Base-by-base conservation (phyloP, 2,797 vertebrate species). In the Diglossa cyanea region DNA sequence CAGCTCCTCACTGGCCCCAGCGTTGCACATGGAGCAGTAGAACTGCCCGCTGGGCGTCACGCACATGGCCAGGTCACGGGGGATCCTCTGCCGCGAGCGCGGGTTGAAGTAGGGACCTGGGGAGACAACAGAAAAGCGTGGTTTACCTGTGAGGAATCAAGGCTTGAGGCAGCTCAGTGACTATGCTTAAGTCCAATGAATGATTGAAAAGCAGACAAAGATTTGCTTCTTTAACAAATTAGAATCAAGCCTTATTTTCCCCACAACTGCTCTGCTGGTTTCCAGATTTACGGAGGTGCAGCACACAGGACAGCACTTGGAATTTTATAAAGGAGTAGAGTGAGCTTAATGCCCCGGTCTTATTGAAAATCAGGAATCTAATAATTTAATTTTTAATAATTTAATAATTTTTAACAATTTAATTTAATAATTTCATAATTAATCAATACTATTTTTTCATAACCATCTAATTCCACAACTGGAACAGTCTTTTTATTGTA, bases 21-120 rank as follows among this genome's bases (percentile, higher is more conserved):
- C 98, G 63, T 99, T 99, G 97, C 99, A 99, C 99, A 99, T 99
- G 85, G 99, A 99, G 97, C 99, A 99, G 97, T 99, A 99, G 97
- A 99, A 99, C 98, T 99, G 99, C 62, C 99, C 99, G 1, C 99
- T 99, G 91, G 99, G 99, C 14, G 99, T 99, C 90, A 99, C 99
- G 0, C 99, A 99, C 99, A 99, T 99, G 86, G 99, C 99, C 82
- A 99, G 98, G 94, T 99, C 99, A 5, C 99, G 98, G 13, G 99
- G 99, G 93, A 99, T 99, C 73, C 99, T 98, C 97, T 99, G 99
- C 75, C 99, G 98, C 5, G 99, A 99, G 35, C 99, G 98, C 3
- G 99, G 99, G 96, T 99, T 99, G 98, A 99, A 99, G 96, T 99
- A 99, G 17, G 99, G 99, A 86, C 99, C 99, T 99, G 96, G 24